Conservation (phyloP, 2,888 invertebrate genomes). For the Disparrhopalites patrizii region DNA sequence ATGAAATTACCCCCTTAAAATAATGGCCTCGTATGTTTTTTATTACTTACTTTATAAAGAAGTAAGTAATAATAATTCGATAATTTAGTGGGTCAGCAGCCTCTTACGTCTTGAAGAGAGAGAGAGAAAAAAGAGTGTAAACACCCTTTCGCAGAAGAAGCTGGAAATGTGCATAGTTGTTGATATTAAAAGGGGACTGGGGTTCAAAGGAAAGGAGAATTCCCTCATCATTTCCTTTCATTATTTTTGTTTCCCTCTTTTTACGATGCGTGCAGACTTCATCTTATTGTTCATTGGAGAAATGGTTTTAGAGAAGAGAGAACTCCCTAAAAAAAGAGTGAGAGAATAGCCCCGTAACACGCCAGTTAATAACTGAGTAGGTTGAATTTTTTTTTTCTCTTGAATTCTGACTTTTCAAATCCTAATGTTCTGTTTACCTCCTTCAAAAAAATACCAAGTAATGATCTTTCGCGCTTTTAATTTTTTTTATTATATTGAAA, state of each 20-base stretch:
- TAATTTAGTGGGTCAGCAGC: slow-evolving; percentile 1
- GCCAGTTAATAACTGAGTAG: not conserved
- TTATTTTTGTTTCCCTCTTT: not conserved
- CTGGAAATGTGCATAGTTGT: too few species aligned
- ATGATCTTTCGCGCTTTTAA: too few species aligned
- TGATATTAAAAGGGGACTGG: not conserved
- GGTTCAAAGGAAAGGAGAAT: not conserved
- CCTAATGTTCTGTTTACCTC: too few species aligned
- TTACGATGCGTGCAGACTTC: not conserved
- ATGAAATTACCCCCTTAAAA: not conserved
- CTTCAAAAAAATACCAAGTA: not conserved
- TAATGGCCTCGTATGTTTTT: not conserved
- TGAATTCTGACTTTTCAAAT: not conserved
- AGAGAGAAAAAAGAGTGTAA: too few species aligned
- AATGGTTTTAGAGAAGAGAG: too few species aligned
- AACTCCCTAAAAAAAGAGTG: not conserved
- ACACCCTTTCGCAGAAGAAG: too few species aligned
- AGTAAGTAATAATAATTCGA: not conserved
- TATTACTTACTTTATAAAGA: too few species aligned
- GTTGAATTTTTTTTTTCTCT: not conserved
- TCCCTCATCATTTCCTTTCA: not conserved
- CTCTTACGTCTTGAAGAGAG: too few species aligned
- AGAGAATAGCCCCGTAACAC: not conserved
- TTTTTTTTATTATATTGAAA: too few species aligned
- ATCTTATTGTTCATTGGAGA: too few species aligned